Base-by-base conservation (phyloP, 1,140 invertebrate species). In the Chlorops oryzae region DNA sequence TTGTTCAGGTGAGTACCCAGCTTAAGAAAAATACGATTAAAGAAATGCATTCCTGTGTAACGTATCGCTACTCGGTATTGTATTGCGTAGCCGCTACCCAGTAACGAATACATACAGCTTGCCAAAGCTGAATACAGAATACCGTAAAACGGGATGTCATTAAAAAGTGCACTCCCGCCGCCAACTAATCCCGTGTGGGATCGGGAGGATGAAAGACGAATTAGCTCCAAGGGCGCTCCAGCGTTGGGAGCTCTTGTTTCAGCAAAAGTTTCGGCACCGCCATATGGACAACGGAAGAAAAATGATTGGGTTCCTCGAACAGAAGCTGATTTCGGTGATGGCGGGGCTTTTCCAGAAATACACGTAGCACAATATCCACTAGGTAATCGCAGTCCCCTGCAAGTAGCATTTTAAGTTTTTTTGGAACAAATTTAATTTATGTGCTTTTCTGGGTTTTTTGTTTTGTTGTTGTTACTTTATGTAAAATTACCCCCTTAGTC, bases 281-380 rank as follows among this genome's bases (percentile, higher is more conserved):
- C 94, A 2, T 99, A 99, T 80, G 94, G 95, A 1, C 86, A 94
- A 59, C 81, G 96, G 56, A 86, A 88, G 76, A n/a, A n/a, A n/a
- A n/a, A n/a, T n/a, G 92, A 92, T 65, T 99, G 93, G 92, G 77
- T 97, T 5, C 96, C 96, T 13, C 74, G 95, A 49, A 81, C 79
- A 49, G 77, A 83, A 58, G 90, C 95, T 46, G 92, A 95, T 74
- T 84, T 75, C 69, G 78, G 87, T 81, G 96, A 99, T 85, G 97
- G 97, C 6, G 97, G 97, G 10, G 92, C 97, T 0, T 99, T 95
- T 75, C 96, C 97, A 1, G 97, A 99, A 77, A 96, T 99, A 50
- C 89, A 88, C 70, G 87, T 98, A 12, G 94, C 94, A 0, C 97
- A 99, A 64, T 96, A 94, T 76, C 97, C 97, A 0, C 73, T 99